A percentile compares a stretch with the other conserved stretches of the same genome.
Evolutionary conservation across 37 sponge, comb jelly and placozoan genomes (phyloP).

Genomic region (Lycopodina hypogea): DNA sequence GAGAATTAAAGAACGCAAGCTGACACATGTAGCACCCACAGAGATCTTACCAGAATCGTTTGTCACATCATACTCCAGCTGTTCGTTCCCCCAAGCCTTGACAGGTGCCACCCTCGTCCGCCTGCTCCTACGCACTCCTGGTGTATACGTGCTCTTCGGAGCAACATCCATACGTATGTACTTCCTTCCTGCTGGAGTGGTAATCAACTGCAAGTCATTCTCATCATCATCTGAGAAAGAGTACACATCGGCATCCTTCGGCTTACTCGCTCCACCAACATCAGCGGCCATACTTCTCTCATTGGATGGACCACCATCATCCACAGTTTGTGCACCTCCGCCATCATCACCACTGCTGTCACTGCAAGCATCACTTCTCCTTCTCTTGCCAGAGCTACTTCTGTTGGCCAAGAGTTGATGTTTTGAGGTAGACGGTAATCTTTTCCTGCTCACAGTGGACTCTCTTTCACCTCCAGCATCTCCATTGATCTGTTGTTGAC

Average conservation of each 20-base stretch:
- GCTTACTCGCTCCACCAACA: too few species aligned
- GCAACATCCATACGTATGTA: conserved; percentile 4
- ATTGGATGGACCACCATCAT: too few species aligned
- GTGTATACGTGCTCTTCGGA: not conserved
- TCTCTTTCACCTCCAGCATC: too few species aligned
- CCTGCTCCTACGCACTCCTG: conserved; percentile 23
- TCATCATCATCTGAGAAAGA: not conserved
- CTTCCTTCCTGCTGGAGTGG: conserved; percentile 19
- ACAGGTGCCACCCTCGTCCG: conserved; percentile 36
- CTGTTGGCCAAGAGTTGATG: too few species aligned
- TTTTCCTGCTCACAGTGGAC: too few species aligned
- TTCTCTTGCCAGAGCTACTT: not conserved
- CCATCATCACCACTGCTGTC: too few species aligned
- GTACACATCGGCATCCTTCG: not conserved
- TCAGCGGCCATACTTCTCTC: too few species aligned
- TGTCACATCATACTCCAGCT: conserved; percentile 24
- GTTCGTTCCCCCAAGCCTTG: not conserved
- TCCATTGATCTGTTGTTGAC: too few species aligned
- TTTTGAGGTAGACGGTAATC: too few species aligned
- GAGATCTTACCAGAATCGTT: not conserved
- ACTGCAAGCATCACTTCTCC: not conserved
- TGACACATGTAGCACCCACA: not conserved
- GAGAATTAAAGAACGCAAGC: not conserved
- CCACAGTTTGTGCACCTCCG: too few species aligned
- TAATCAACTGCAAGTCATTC: not conserved